phyloP scores from a whole-genome alignment of 2,888 invertebrate genomes.

The Atherix ibis region DNA sequence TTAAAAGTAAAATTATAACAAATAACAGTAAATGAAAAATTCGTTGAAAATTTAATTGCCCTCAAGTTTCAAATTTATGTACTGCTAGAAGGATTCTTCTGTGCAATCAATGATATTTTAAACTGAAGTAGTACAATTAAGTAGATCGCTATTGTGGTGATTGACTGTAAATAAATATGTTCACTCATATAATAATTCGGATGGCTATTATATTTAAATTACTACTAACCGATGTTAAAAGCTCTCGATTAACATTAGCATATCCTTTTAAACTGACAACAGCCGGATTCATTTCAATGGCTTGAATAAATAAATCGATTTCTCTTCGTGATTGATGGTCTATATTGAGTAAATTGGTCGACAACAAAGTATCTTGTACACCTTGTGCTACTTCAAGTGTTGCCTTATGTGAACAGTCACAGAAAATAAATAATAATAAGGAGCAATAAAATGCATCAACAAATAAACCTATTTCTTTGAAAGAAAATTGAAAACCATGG shows the following conservation, averaged over 20 bases:
- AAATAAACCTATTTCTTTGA: constrained; percentile 49
- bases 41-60: no score
- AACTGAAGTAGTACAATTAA: constrained; percentile 49
- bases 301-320: constrained; percentile 51
- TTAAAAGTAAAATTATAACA: no score
- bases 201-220: not conserved
- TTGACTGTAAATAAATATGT: constrained; percentile 35
- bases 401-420: constrained; percentile 49
- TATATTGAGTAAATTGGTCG: constrained; percentile 40
- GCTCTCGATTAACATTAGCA: constrained; percentile 45
- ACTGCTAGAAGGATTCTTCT: no score
- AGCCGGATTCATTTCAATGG: constrained; percentile 54
- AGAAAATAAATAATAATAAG: constrained; percentile 44
- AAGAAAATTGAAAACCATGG: constrained; percentile 45
- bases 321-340: constrained; percentile 45
- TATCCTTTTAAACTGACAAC: constrained; percentile 51
- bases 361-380: constrained; percentile 43
- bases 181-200: not conserved
- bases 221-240: constrained; percentile 43
- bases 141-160: constrained; percentile 48
- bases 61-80: no score
- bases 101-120: constrained; percentile 37
- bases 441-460: constrained; percentile 47
- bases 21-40: no score
- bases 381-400: constrained; percentile 46